phyloP scores from a whole-genome alignment of 2,113 vertebrate genomes.

The Rynchops niger region DNA sequence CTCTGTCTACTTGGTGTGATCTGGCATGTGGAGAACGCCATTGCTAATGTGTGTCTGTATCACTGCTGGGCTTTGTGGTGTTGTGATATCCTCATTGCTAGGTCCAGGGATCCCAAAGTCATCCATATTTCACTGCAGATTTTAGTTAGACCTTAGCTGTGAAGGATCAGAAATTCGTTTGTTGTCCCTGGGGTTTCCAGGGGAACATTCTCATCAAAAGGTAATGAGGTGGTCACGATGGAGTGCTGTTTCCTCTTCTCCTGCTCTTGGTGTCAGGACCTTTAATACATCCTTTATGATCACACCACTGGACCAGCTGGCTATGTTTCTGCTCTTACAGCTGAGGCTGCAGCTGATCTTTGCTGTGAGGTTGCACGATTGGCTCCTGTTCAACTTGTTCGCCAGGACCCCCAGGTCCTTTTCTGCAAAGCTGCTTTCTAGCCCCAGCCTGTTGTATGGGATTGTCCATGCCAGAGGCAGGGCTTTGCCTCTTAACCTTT shows the following conservation, averaged over 20 bases:
- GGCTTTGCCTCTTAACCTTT: neutral
- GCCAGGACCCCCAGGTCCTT: neutral
- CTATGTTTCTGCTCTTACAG: neutral
- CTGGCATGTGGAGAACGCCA: accelerated
- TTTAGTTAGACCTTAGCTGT: neutral
- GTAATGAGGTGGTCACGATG: neutral
- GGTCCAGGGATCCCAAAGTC: neutral
- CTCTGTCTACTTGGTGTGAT: neutral
- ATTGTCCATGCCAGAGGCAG: neutral
- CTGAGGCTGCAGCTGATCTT: neutral
- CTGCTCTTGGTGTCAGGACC: neutral
- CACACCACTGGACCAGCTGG: neutral
- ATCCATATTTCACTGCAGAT: neutral
- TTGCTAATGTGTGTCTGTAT: accelerated
- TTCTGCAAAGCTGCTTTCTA: neutral
- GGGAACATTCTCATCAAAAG: neutral
- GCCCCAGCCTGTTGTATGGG: neutral
- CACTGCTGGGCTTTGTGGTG: neutral
- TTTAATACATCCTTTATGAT: neutral
- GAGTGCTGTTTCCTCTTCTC: neutral
- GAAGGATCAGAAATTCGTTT: neutral
- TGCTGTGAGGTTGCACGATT: neutral
- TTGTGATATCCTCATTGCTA: accelerated
- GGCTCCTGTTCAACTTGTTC: neutral
- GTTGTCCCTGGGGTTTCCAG: neutral